These are phyloP conservation scores for Cardinalis cardinalis DNA, from an alignment of 2,113 vertebrate genomes.

Conservation along the genomic window DNA sequence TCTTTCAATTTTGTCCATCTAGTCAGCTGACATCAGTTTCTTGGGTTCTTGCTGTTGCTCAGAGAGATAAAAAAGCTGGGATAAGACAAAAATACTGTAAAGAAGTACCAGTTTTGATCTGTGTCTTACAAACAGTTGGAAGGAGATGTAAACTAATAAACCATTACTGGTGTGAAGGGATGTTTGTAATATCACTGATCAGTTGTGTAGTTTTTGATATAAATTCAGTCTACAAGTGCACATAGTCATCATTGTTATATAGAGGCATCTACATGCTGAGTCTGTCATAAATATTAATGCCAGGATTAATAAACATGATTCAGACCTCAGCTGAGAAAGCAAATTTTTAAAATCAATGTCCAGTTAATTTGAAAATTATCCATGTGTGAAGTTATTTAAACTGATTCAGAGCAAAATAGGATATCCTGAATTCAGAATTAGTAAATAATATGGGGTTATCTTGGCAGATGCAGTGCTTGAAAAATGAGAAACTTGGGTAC, in stretches of 20 bases:
- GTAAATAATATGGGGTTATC: background rate
- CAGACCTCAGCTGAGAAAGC: background rate
- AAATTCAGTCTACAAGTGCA: background rate
- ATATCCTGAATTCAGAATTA: background rate
- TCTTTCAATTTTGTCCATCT: background rate
- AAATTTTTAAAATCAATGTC: background rate
- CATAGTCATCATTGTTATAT: rapidly evolving
- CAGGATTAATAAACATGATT: background rate
- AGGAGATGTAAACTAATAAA: background rate
- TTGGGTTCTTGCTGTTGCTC: background rate
- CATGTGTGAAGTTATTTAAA: background rate
- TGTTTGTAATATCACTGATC: background rate
- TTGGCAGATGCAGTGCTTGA: background rate
- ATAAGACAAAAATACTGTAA: background rate
- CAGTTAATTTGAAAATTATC: background rate
- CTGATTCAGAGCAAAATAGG: background rate
- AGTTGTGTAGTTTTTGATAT: background rate
- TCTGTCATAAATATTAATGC: background rate
- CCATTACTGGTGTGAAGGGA: background rate
- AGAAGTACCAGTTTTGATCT: background rate
- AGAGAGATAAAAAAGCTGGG: background rate
- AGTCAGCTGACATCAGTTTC: background rate
- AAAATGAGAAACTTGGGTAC: background rate
- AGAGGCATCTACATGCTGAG: background rate
- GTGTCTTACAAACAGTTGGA: background rate